Conservation (phyloP, 2,113 vertebrate species). For the Carassius auratus region DNA sequence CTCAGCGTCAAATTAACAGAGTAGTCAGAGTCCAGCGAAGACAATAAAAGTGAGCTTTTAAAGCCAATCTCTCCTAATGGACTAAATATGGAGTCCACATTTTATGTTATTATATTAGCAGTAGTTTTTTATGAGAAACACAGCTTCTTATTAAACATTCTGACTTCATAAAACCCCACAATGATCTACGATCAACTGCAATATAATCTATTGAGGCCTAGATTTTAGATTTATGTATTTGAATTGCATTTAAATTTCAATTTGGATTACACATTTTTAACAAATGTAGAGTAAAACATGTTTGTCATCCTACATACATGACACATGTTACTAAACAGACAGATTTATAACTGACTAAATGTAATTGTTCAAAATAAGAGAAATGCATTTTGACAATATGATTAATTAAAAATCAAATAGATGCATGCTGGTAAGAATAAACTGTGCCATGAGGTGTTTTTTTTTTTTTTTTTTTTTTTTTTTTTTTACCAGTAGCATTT, state of each 20-base stretch:
- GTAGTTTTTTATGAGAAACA: slow-evolving; percentile 16
- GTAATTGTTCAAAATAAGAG: too few species aligned
- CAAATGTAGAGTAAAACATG: neutral
- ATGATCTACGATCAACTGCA: neutral
- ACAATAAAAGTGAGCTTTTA: slow-evolving; percentile 55
- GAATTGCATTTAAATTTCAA: neutral
- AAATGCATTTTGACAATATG: too few species aligned
- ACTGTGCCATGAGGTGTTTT: too few species aligned
- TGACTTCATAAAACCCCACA: neutral
- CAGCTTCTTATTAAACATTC: slow-evolving; percentile 14
- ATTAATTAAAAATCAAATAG: too few species aligned
- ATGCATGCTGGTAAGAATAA: too few species aligned
- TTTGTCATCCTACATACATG: neutral
- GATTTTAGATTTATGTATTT: neutral
- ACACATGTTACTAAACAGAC: neutral
- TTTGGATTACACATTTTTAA: neutral
- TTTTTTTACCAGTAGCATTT: neutral
- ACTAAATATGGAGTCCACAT: slow-evolving; percentile 36
- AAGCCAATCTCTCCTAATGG: slow-evolving; percentile 60
- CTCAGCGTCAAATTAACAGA: slow-evolving; percentile 62
- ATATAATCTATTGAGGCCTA: neutral
- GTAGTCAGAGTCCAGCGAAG: slow-evolving; percentile 58
- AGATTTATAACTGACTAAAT: too few species aligned
- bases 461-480: too few species aligned
- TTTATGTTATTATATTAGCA: slow-evolving; percentile 11